These are phyloP conservation scores for Agapostemon virescens DNA, from an alignment of 2,888 invertebrate species.

Conservation along the genomic window DNA sequence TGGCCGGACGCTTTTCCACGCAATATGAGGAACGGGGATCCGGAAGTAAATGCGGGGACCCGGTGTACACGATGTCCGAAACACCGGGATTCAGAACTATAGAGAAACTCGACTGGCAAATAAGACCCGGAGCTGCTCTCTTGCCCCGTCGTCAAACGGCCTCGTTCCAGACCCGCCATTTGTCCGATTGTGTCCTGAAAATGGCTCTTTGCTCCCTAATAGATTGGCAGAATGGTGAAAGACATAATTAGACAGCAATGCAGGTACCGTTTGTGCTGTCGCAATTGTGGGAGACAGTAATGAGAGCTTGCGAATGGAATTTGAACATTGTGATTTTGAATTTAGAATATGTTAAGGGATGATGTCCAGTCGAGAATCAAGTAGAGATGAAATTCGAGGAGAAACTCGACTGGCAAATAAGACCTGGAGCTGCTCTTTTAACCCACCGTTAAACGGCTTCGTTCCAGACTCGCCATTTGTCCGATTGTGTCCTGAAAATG, in stretches of 20 bases:
- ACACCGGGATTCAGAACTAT: conserved; percentile 25
- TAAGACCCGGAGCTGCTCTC: neutral
- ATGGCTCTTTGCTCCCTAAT: neutral
- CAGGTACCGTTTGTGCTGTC: too few species aligned
- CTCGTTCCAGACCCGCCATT: neutral
- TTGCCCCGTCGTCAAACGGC: neutral
- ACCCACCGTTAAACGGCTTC: neutral
- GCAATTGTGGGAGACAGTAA: too few species aligned
- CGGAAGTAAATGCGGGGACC: conserved; percentile 25
- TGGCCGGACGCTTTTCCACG: conserved; percentile 50
- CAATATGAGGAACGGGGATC: conserved; percentile 54
- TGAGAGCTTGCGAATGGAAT: too few species aligned
- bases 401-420: conserved; percentile 22
- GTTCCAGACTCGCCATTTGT: neutral
- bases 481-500: neutral
- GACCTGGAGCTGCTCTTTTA: neutral
- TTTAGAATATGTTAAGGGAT: too few species aligned
- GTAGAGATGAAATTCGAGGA: too few species aligned
- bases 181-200: neutral
- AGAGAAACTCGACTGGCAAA: conserved; percentile 13
- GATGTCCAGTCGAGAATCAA: too few species aligned
- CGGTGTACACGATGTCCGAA: neutral
- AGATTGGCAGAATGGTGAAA: too few species aligned
- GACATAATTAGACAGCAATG: too few species aligned
- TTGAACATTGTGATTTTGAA: too few species aligned